Evolutionary conservation across 2,888 invertebrate species (phyloP), one percentile per base, ranked within the genome.

Genomic region (Malthinus flaveolus): DNA sequence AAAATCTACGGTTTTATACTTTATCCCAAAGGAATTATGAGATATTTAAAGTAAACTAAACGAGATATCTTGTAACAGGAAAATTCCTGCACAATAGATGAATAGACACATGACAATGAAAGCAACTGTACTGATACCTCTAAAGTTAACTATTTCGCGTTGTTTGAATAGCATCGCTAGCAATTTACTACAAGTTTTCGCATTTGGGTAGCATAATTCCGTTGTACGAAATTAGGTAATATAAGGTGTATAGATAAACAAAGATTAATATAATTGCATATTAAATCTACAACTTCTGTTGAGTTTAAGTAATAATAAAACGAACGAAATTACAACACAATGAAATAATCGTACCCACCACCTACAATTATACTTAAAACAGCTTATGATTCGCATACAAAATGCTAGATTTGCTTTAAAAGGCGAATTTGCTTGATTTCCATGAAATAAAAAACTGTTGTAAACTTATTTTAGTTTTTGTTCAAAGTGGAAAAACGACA

Each of bases 191-290:
- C 50, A 64, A 62, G 59, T 64, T 62, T 49, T 49, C 61, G 51
- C 64, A 57, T 64, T 64, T 62, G 48, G 56, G 62, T 61, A 54
- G 56, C 56, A 62, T 64, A 64, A 59, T 56, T 45, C 45, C 45
- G 31, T 15, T 37, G 46, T 47, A 50, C 32, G 33, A 44, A 56
- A 48, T 42, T 33, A 49, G 42, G 31, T 7, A 39, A 39, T 39
- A 15, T 39, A 13, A 54, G 54, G 23, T 23, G 23, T 23, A 47
- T 54, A 54, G 54, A 54, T 48, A 48, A 45, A 46, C 47, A 34
- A 48, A 48, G 51, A 51, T 51, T 51, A 51, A n/a, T 51, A 23
- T 23, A 23, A 23, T 23, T 23, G 23, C 23, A 23, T 23, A 23
- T 23, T 23, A 23, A 23, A 23, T 23, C 23, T 23, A 23, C 23